A percentile compares a stretch with the other conserved stretches of the same genome.
Evolutionary conservation across 2,888 invertebrate genomes (phyloP).

Genomic region (Platycheirus rosarum): DNA sequence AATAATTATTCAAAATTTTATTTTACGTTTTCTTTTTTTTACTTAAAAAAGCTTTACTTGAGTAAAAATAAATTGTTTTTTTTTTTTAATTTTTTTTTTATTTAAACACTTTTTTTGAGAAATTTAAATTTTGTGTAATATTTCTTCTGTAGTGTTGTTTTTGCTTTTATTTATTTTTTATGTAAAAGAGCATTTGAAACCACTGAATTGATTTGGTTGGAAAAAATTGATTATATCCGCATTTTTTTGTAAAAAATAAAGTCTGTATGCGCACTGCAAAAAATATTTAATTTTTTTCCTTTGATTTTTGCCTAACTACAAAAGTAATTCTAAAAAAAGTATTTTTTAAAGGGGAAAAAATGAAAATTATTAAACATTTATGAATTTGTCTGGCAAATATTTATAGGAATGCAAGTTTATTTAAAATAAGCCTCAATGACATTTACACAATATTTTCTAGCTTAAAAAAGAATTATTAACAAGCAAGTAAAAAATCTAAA

Average conservation of each 20-base stretch:
- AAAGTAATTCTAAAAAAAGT: background rate
- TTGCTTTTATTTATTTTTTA: constrained; percentile 9
- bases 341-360: background rate
- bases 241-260: constrained; percentile 27
- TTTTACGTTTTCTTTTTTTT: too few relatives aligned
- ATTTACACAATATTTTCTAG: constrained; percentile 34
- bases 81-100: too few relatives aligned
- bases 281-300: constrained; percentile 23
- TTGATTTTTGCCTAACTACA: constrained; percentile 50
- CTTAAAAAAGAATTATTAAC: constrained; percentile 49
- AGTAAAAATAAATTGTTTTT: constrained; percentile 2
- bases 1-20: too few relatives aligned
- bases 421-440: constrained; percentile 33
- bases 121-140: constrained; percentile 18
- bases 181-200: constrained; percentile 68
- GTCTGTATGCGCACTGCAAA: constrained; percentile 22
- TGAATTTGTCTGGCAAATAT: background rate
- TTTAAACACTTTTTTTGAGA: background rate
- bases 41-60: too few relatives aligned
- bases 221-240: constrained; percentile 66
- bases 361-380: background rate
- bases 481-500: constrained; percentile 70
- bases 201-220: constrained; percentile 68
- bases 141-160: constrained; percentile 5
- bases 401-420: constrained; percentile 2